Evolutionary conservation across 2,113 vertebrate genomes (phyloP).

Genomic region (Lipotes vexillifer): DNA sequence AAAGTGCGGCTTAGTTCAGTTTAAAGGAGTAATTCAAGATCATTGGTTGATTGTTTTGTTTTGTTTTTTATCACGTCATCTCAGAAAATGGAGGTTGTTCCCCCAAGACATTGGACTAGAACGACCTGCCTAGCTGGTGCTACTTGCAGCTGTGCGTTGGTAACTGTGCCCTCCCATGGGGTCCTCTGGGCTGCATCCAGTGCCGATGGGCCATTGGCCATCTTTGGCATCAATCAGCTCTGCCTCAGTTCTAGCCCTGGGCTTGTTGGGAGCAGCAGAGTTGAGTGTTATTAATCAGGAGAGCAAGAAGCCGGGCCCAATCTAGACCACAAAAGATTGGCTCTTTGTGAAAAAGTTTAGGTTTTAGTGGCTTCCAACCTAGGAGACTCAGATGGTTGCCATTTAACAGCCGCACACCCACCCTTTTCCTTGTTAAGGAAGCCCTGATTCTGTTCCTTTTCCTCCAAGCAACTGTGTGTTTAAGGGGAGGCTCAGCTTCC

Average conservation of each 20-base stretch:
- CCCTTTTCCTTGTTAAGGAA: not conserved
- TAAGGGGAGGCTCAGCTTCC: not conserved
- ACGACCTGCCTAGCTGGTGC: not conserved
- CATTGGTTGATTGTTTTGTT: not conserved
- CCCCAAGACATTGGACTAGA: not conserved
- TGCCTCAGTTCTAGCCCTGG: not conserved
- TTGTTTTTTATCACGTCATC: not conserved
- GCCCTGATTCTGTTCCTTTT: not conserved
- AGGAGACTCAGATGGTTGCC: not conserved
- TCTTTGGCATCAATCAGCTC: not conserved
- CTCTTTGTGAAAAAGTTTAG: not conserved
- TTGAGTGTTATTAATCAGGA: not conserved
- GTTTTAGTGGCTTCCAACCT: not conserved
- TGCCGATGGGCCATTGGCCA: not conserved
- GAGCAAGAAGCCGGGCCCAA: not conserved
- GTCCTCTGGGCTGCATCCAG: not conserved
- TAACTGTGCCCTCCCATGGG: fast-evolving
- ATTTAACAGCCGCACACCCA: not conserved
- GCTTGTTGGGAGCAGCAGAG: not conserved
- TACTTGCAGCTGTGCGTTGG: not conserved
- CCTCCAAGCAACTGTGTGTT: not conserved
- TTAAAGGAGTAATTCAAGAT: not conserved
- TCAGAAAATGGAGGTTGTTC: not conserved
- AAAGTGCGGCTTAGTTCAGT: not conserved
- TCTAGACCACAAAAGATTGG: not conserved